Base-by-base conservation (phyloP, 2,113 vertebrate genomes). In the Protobothrops flavoviridis region DNA sequence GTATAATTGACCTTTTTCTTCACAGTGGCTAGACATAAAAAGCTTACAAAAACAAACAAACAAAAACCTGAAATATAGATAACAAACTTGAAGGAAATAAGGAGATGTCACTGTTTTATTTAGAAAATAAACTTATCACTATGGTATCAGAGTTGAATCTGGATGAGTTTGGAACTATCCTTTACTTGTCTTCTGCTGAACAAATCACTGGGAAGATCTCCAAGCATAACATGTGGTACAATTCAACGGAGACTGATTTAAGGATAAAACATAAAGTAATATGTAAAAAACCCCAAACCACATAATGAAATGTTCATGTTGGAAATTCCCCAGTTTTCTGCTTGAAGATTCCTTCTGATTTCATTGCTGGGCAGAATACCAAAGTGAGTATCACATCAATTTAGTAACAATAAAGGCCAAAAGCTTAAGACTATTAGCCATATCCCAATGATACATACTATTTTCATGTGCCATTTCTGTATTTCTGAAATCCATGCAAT, bases 161-260 rank as follows among this genome's bases (percentile, higher is more conserved):
- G 93, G 94, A n/a, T 86, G 69, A 96, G 94, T 20, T 95, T 97
- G 96, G 90, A 96, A 81, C 81, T 50, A 91, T 88, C 92, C 85
- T 43, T 53, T 90, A 50, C 91, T 95, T 96, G 93, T 87, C 43
- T 95, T 89, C 94, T 88, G 93, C 93, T 95, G 92, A 96, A 91
- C 92, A 96, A 94, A 93, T 64, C 55, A 69, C 69, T 39, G 90
- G 94, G 95, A 94, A 93, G 9, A 29, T 69, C 55, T 96, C 96
- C 97, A 98, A 96, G 93, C 45, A 95, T 91, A 95, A 95, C 90
- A 95, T 94, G 59, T 92, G 93, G 93, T 56, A 90, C 93, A 88
- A 96, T 50, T 93, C 56, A 91, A 88, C 90, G 87, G 94, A 29
- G 59, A 92, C 69, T 45, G 69, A 61, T 93, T n/a, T 94, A 94